Evolutionary conservation across 2,113 vertebrate species (phyloP).

Genomic region (Myotis yumanensis): DNA sequence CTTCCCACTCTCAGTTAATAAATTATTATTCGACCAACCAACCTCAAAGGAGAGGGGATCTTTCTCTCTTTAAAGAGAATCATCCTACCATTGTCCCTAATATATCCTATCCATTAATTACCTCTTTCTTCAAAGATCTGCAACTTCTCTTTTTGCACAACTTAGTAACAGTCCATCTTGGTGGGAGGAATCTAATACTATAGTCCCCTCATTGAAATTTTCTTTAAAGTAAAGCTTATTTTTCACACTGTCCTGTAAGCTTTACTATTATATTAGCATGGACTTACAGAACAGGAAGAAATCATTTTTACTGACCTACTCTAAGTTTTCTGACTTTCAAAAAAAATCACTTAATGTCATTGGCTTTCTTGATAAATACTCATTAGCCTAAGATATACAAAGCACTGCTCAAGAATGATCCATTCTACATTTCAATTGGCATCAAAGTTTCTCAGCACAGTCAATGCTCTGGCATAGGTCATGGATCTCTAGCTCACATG

Average conservation of each 20-base stretch:
- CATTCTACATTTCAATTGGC: not conserved
- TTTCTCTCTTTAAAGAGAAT: not conserved
- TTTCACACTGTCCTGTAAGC: not conserved
- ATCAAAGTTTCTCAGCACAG: not conserved
- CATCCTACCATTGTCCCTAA: not conserved
- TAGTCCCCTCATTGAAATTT: not conserved
- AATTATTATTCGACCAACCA: not conserved
- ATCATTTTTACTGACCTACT: not conserved
- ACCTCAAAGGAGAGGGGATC: not conserved
- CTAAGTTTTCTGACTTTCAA: not conserved
- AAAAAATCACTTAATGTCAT: not conserved
- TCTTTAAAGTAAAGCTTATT: not conserved
- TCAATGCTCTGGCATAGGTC: not conserved
- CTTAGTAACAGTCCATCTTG: not conserved
- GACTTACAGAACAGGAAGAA: not conserved
- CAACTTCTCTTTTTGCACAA: not conserved
- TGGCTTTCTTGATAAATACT: not conserved
- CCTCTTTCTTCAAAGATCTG: not conserved
- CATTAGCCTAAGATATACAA: not conserved
- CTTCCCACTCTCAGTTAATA: not conserved
- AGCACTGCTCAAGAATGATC: not conserved
- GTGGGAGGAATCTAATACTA: not conserved
- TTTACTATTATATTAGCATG: not conserved
- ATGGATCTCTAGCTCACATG: not conserved
- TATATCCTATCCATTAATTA: not conserved